A percentile compares a stretch with the other conserved stretches of the same genome.
phyloP scores from a whole-genome alignment of 2,888 invertebrate genomes.

The Synanthedon myopaeformis region DNA sequence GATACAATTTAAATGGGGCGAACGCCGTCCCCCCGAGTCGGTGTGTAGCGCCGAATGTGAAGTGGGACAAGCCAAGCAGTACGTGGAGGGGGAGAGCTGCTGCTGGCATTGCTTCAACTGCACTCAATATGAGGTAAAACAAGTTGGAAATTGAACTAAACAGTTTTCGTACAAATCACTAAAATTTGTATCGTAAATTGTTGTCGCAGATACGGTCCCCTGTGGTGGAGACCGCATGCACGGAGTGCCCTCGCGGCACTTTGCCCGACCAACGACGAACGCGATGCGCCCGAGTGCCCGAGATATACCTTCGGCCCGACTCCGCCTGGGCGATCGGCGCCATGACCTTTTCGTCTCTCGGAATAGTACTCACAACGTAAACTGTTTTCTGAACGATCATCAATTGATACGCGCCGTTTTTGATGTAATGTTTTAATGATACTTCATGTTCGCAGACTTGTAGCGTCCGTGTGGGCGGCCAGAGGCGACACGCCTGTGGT shows the following conservation, averaged over 20 bases:
- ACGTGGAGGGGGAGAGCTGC: conserved; percentile 92
- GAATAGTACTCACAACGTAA: conserved; percentile 81
- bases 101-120: conserved; percentile 96
- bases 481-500: conserved; percentile 96
- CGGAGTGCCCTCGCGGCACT: conserved; percentile 83
- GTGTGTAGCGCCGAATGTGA: conserved; percentile 92
- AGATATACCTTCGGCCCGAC: conserved; percentile 81
- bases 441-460: conserved; percentile 49
- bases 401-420: no score
- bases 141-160: background rate
- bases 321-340: conserved; percentile 93
- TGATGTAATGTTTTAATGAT: no score
- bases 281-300: conserved; percentile 80
- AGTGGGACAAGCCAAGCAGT: conserved; percentile 90
- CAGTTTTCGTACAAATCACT: background rate
- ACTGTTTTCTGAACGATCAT: no score
- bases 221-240: conserved; percentile 83
- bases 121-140: conserved; percentile 80
- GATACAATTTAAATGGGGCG: conserved; percentile 84
- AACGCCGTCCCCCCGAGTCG: conserved; percentile 75
- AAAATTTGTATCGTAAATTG: conserved; percentile 5
- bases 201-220: conserved; percentile 79
- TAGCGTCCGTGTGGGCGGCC: conserved; percentile 80
- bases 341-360: conserved; percentile 87
- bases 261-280: conserved; percentile 82